A percentile compares a stretch with the other conserved stretches of the same genome.
These are phyloP conservation scores for Porites divaricata DNA, from an alignment of 92 coral and sea anemone species.

Conservation along the genomic window DNA sequence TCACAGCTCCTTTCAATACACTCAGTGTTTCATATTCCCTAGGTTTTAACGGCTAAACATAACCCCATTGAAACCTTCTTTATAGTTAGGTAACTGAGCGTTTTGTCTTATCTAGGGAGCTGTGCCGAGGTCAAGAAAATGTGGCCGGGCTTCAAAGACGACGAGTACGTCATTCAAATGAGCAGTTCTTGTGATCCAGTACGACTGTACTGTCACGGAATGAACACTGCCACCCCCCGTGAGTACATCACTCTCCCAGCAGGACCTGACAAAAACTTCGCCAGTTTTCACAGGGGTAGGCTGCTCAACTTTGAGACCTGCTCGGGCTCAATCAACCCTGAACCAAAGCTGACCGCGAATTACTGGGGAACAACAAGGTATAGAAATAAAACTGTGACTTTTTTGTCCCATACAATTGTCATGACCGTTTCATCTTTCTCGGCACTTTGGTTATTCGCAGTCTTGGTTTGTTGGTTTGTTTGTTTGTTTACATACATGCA, in stretches of 20 bases:
- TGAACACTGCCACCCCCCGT: conserved; percentile 80
- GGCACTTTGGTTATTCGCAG: too few relatives aligned
- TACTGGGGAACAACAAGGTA: conserved; percentile 99
- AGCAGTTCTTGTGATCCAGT: conserved; percentile 89
- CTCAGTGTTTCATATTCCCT: too few relatives aligned
- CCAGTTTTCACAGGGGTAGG: conserved; percentile 89
- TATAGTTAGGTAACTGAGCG: not conserved
- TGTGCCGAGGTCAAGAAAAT: conserved; percentile 90
- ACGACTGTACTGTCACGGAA: conserved; percentile 92
- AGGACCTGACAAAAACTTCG: conserved; percentile 89
- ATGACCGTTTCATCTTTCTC: too few relatives aligned
- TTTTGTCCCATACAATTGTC: too few relatives aligned
- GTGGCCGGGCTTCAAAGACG: conserved; percentile 93
- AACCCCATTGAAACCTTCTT: too few relatives aligned
- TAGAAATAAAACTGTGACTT: not conserved
- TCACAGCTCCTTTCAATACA: too few relatives aligned
- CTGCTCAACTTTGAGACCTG: conserved; percentile 88
- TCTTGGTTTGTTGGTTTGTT: too few relatives aligned
- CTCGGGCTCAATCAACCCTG: conserved; percentile 87
- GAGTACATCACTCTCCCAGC: conserved; percentile 93
- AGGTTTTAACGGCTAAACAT: too few relatives aligned
- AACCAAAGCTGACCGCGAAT: conserved; percentile 88
- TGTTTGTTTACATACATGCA: too few relatives aligned
- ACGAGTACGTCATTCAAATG: conserved; percentile 91
- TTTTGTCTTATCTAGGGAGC: conserved; percentile 57